Base-by-base conservation (phyloP, 2,113 vertebrate species). In the Macaca mulatta region DNA sequence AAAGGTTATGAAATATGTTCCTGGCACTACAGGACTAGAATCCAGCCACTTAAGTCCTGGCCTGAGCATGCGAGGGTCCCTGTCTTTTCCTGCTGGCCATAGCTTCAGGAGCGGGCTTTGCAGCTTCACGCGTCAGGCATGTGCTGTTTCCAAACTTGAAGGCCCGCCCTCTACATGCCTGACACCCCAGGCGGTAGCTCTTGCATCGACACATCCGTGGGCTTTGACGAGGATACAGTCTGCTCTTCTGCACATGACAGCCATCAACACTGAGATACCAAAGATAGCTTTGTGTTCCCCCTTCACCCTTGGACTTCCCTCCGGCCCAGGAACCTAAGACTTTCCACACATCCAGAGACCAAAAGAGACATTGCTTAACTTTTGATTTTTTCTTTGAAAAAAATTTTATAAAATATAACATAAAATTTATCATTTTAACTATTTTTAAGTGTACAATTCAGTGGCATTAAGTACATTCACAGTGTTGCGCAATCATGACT, bases 201-300 rank as follows among this genome's bases (percentile, higher is more conserved):
- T 55, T 43, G 10, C 13, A 0, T 0, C 0, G 8, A 4, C 8
- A 2, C 2, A 1, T 45, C 25, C 35, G 5, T n/a, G 81, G 50
- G 7, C 50, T 70, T 32, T 4, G 6, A 18, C 4, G 6, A 12
- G 55, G 67, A 45, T 38, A 16, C n/a, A 43, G 40, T 13, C 3
- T 27, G n/a, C 23, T 52, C 6, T 22, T 69, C 14, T 89, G 70
- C 61, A 50, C 25, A 3, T 30, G 6, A 5, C 11, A 8, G 43
- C 32, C 20, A 16, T 35, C 22, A 55, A 55, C 9, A 14, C 13
- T 6, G 57, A 48, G 7, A 9, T 3, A 35, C 69, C 72, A 45
- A 30, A 55, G 38, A 12, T 22, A 12, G 14, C 38, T 6, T 18
- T 4, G 23, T 9, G 17, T 4, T 10, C 2, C n/a, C 32, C 32